Base-by-base conservation (phyloP, 2,113 vertebrate species). In the Thymallus thymallus region DNA sequence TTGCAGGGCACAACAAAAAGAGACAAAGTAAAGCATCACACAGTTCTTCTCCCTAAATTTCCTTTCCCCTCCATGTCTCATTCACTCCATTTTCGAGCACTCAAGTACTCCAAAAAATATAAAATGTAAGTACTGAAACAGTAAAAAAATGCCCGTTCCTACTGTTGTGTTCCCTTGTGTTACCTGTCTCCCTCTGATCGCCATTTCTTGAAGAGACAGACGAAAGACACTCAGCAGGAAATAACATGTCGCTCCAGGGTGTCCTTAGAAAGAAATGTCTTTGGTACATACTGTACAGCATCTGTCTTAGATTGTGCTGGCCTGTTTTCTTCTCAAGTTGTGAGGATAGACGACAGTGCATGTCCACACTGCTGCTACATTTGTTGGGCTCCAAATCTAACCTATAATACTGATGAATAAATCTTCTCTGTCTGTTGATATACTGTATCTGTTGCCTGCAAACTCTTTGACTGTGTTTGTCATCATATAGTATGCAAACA, bases 261-360 rank as follows among this genome's bases (percentile, higher is more conserved):
- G 24, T 64, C 9, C 2, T n/a, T 24, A n/a, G 3, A 61, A 18
- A 58, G 6, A 69, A 12, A 48, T 69, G 73, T 76, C 41, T 74
- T 67, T 64, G 67, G 69, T 77, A 71, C 72, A 68, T 68, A n/a
- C n/a, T 2, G 70, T 68, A n/a, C n/a, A 7, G 70, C 51, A 69
- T 73, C 66, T 86, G 82, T 69, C 84, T 82, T 83, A 86, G 73
- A 84, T 83, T 22, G 69, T 41, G 35, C 35, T 64, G 62, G 62
- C 62, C 77, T 71, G 48, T 51, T 73, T 74, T 71, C 76, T 66
- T 22, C 10, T 71, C 46, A 64, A 35, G 23, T 71, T 32, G 1
- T 24, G 70, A 41, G 35, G 46, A 66, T 41, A 64, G 67, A 18
- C 9, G 9, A 41, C 35, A 12, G 35, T 41, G 35, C 9, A 41